A percentile compares a stretch with the other conserved stretches of the same genome.
These are phyloP conservation scores for Chloroceryle inda DNA, from an alignment of 2,797 vertebrate species.

Conservation along the genomic window DNA sequence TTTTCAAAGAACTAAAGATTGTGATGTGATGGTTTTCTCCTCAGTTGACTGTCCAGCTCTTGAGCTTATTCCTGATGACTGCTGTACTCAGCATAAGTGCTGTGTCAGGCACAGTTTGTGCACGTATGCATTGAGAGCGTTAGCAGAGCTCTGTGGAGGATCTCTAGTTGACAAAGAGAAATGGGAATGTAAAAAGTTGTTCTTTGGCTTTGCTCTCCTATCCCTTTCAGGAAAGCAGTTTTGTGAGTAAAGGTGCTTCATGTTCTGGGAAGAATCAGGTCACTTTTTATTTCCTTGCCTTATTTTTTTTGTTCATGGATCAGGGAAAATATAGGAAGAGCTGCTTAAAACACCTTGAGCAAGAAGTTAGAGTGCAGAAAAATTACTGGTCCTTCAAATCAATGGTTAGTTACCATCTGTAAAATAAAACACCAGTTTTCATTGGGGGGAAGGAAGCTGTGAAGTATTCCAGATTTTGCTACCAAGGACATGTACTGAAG, in stretches of 20 bases:
- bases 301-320: not conserved
- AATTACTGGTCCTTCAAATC: not conserved
- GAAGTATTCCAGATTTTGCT: not conserved
- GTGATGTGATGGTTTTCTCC: not conserved
- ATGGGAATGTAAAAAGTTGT: not conserved
- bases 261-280: not conserved
- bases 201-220: not conserved
- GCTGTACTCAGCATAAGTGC: accelerated
- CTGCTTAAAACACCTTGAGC: not conserved
- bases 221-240: not conserved
- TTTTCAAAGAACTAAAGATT: not conserved
- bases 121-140: not conserved
- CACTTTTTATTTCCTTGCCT: not conserved
- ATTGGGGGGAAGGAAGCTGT: not conserved
- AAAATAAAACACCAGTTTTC: not conserved
- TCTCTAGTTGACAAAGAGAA: not conserved
- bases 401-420: not conserved
- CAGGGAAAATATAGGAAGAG: not conserved
- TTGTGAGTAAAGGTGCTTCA: not conserved
- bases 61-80: not conserved
- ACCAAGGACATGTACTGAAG: not conserved
- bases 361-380: not conserved
- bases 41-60: not conserved
- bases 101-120: not conserved
- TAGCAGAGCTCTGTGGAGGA: not conserved